phyloP scores from a whole-genome alignment of 1,140 invertebrate species.

The Telenomus remus region DNA sequence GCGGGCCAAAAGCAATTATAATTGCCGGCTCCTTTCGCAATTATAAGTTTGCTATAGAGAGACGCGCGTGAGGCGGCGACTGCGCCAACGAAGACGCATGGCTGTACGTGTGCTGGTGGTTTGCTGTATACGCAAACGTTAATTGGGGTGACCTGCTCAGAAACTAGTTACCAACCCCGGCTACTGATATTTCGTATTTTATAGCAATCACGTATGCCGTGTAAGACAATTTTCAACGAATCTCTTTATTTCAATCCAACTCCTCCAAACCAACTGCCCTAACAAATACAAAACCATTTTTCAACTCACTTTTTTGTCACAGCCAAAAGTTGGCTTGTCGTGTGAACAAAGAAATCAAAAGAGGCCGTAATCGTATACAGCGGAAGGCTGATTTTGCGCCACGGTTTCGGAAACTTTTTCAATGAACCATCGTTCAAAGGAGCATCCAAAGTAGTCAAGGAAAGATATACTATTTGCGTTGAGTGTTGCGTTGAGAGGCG shows the following conservation, averaged over 20 bases:
- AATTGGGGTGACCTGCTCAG: constrained; percentile 76
- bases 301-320: too few relatives aligned
- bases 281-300: too few relatives aligned
- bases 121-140: constrained; percentile 74
- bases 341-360: too few relatives aligned
- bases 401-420: constrained; percentile 14
- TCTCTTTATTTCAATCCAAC: too few relatives aligned
- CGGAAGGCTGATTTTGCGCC: background rate
- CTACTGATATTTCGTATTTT: constrained; percentile 69
- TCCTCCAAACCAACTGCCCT: too few relatives aligned
- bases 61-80: constrained; percentile 60
- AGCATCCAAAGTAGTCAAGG: constrained; percentile 12
- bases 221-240: constrained; percentile 43
- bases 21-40: constrained; percentile 76
- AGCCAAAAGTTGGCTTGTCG: too few relatives aligned
- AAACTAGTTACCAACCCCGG: constrained; percentile 74
- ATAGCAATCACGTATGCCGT: constrained; percentile 43
- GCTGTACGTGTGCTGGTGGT: constrained; percentile 29
- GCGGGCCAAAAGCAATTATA: constrained; percentile 73
- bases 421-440: constrained; percentile 30
- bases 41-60: constrained; percentile 75
- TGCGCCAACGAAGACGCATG: constrained; percentile 57
- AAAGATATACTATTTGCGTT: constrained; percentile 41
- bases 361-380: too few relatives aligned
- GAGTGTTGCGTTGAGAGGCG: constrained; percentile 33